A percentile compares a stretch with the other conserved stretches of the same genome.
Conservation (phyloP, 2,113 vertebrate genomes). For the Lipophrys pholis region DNA sequence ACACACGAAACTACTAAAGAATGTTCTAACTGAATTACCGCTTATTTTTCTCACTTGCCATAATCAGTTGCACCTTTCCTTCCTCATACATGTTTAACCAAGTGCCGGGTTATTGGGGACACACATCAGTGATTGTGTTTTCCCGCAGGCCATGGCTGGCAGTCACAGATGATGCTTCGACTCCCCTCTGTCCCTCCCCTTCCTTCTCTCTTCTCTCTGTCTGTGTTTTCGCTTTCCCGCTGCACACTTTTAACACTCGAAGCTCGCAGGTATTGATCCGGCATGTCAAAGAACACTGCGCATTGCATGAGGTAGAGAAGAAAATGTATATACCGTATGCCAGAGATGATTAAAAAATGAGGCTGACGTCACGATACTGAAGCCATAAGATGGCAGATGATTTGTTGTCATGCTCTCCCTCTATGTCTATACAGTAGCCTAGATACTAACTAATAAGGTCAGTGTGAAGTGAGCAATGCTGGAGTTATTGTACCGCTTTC, state of each 20-base stretch:
- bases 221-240: constrained; percentile 18
- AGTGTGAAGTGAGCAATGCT: too few species aligned
- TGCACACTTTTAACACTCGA: constrained; percentile 19
- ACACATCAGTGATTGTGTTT: constrained; percentile 57
- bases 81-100: constrained; percentile 53
- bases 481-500: too few species aligned
- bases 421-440: neutral
- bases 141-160: constrained; percentile 57
- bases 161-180: constrained; percentile 57
- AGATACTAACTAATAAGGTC: too few species aligned
- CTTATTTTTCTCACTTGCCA: constrained; percentile 39
- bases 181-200: constrained; percentile 19
- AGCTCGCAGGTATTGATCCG: constrained; percentile 1
- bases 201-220: neutral
- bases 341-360: neutral
- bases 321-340: neutral
- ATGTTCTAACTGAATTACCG: constrained; percentile 21
- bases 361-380: neutral
- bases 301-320: neutral
- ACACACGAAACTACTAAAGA: constrained; percentile 8
- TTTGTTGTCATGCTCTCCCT: neutral
- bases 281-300: neutral
- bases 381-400: neutral
- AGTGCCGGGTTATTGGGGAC: constrained; percentile 52
- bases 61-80: constrained; percentile 45